Evolutionary conservation across 2,113 vertebrate genomes (phyloP).

Genomic region (Anoplopoma fimbria): DNA sequence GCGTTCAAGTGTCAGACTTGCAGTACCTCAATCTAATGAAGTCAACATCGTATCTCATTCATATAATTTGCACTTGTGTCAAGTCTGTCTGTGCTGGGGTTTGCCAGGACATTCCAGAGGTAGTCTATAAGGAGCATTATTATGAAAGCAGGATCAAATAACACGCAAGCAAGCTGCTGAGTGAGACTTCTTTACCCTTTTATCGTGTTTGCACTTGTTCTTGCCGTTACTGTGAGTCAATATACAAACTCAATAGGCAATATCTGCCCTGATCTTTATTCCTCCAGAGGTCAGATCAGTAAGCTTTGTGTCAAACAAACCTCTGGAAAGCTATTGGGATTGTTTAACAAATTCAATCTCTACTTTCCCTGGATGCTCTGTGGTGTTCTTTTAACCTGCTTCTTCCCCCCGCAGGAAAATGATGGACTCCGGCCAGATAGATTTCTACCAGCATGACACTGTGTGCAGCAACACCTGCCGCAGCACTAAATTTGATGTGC

Average conservation of each 20-base stretch:
- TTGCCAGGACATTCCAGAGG: constrained; percentile 67
- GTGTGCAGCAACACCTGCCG: constrained; percentile 97
- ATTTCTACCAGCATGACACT: constrained; percentile 95
- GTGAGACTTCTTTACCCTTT: constrained; percentile 47
- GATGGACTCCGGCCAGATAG: constrained; percentile 97
- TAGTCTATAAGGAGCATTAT: constrained; percentile 52
- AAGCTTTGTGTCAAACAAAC: constrained; percentile 38
- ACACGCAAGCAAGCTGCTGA: constrained; percentile 42
- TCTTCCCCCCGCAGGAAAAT: constrained; percentile 87
- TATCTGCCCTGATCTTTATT: constrained; percentile 49
- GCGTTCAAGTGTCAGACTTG: constrained; percentile 20
- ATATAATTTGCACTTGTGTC: constrained; percentile 46
- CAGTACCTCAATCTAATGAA: constrained; percentile 9
- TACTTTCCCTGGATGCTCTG: constrained; percentile 19
- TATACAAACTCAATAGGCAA: constrained; percentile 25
- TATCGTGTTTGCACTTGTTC: constrained; percentile 70
- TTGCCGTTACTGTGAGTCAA: constrained; percentile 47
- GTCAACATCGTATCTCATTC: constrained; percentile 1
- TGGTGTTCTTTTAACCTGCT: constrained; percentile 31
- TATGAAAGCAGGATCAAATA: constrained; percentile 58
- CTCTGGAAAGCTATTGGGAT: constrained; percentile 1
- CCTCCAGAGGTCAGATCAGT: constrained; percentile 38
- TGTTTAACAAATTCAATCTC: constrained; percentile 24
- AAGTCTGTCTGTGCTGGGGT: constrained; percentile 36
- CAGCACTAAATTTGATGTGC: constrained; percentile 95